These are phyloP conservation scores for Prenolepis imparis DNA, from an alignment of 2,888 invertebrate species.

Conservation along the genomic window DNA sequence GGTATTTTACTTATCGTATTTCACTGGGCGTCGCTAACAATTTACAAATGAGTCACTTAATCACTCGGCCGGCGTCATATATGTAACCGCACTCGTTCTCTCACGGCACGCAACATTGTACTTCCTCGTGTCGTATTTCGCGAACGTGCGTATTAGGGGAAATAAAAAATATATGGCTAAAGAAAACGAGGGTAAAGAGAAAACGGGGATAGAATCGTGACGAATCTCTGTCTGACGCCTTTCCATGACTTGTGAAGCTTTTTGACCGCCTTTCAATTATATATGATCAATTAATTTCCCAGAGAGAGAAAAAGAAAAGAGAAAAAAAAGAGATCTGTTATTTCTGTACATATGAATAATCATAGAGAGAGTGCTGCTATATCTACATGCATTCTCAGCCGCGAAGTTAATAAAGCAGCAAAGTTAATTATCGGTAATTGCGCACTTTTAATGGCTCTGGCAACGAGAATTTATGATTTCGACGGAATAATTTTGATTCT, in stretches of 20 bases:
- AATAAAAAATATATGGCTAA: background rate
- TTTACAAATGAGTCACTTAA: slow-evolving; percentile 53
- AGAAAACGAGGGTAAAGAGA: too few relatives aligned
- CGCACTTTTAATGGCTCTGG: slow-evolving; percentile 33
- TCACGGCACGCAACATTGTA: slow-evolving; percentile 43
- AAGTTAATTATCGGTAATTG: slow-evolving; percentile 63
- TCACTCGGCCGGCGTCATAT: slow-evolving; percentile 14
- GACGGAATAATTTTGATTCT: background rate
- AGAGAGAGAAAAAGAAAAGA: background rate
- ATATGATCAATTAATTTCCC: slow-evolving; percentile 12
- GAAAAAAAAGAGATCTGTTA: background rate
- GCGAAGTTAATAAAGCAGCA: slow-evolving; percentile 60
- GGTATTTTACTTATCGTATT: slow-evolving; percentile 45
- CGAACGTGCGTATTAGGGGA: slow-evolving; percentile 15
- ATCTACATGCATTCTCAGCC: background rate
- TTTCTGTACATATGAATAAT: background rate
- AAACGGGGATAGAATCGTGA: slow-evolving; percentile 5
- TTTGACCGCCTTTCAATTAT: slow-evolving; percentile 1
- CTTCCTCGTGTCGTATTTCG: slow-evolving; percentile 50
- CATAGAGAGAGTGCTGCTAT: background rate
- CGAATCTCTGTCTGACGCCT: slow-evolving; percentile 30
- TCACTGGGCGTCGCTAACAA: slow-evolving; percentile 47
- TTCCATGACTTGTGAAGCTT: background rate
- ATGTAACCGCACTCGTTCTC: slow-evolving; percentile 17
- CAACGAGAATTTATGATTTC: slow-evolving; percentile 57